Evolutionary conservation across 2,888 invertebrate genomes (phyloP).

Genomic region (Ethmia dodecea): DNA sequence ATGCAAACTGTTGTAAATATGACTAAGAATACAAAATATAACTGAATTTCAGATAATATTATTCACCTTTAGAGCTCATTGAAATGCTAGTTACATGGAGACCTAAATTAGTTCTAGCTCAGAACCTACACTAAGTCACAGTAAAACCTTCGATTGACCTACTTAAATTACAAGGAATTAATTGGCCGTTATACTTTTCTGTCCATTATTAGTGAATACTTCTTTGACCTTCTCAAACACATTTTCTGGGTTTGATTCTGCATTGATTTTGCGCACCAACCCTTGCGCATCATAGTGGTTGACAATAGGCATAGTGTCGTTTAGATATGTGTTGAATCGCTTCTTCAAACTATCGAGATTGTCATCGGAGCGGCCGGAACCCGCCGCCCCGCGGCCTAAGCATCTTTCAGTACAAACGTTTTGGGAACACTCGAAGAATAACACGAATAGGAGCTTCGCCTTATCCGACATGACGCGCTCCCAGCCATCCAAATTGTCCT

Average conservation of each 20-base stretch:
- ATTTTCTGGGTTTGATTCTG: conserved; percentile 79
- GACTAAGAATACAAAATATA: too few species aligned
- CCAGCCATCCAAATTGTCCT: conserved; percentile 98
- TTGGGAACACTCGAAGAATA: conserved; percentile 94
- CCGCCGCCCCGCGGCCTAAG: conserved; percentile 89
- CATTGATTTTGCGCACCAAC: conserved; percentile 87
- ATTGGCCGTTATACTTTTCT: conserved; percentile 35
- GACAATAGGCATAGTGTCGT: conserved; percentile 94
- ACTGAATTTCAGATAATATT: too few species aligned
- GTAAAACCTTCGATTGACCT: conserved; percentile 26
- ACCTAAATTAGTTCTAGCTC: conserved; percentile 6
- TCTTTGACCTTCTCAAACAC: conserved; percentile 80
- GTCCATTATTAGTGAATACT: conserved; percentile 60
- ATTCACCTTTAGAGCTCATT: too few species aligned
- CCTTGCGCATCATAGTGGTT: conserved; percentile 84
- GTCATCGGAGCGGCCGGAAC: conserved; percentile 96
- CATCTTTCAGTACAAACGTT: conserved; percentile 92
- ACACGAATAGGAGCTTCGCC: conserved; percentile 88
- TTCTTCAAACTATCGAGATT: conserved; percentile 92
- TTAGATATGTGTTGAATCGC: conserved; percentile 89
- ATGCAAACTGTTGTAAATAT: too few species aligned
- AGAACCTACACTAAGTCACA: conserved; percentile 9
- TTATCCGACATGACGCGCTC: conserved; percentile 88
- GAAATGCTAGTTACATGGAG: too few species aligned
- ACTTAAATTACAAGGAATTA: conserved; percentile 29